Evolutionary conservation across 2,113 vertebrate species (phyloP).

Genomic region (Caranx melampygus): DNA sequence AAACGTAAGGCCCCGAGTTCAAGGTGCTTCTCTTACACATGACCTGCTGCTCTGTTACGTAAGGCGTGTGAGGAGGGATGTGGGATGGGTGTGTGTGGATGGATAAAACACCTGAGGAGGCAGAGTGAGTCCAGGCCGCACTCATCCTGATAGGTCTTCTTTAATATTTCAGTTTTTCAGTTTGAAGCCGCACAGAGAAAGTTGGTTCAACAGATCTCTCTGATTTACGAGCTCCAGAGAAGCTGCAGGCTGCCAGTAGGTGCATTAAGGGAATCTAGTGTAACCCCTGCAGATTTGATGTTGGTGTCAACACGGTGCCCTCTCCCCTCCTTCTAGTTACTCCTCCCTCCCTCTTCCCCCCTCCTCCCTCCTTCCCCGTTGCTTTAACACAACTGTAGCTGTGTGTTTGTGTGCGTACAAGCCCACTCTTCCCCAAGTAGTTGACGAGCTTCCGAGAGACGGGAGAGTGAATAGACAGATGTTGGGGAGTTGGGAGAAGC

Average conservation of each 20-base stretch:
- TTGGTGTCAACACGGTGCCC: slow-evolving; percentile 12
- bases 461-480: slow-evolving; percentile 38
- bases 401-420: slow-evolving; percentile 15
- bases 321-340: too few relatives aligned
- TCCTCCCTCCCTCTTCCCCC: too few relatives aligned
- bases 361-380: neutral
- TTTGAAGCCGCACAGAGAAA: neutral
- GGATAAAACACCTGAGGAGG: neutral
- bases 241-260: slow-evolving; percentile 11
- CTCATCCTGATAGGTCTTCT: neutral
- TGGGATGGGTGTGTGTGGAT: too few relatives aligned
- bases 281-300: slow-evolving; percentile 1
- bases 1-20: slow-evolving; percentile 71
- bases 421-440: slow-evolving; percentile 26
- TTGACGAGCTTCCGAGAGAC: slow-evolving; percentile 17
- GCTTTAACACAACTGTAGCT: slow-evolving; percentile 15
- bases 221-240: neutral
- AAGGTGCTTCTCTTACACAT: slow-evolving; percentile 74
- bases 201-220: neutral
- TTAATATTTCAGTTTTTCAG: neutral
- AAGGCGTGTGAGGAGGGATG: slow-evolving; percentile 58
- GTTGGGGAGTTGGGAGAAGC: slow-evolving; percentile 12
- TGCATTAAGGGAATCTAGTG: slow-evolving; percentile 12
- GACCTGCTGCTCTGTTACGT: slow-evolving; percentile 69
- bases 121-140: neutral